Conservation (phyloP, 2,113 vertebrate genomes). For the Trematomus loennbergii region DNA sequence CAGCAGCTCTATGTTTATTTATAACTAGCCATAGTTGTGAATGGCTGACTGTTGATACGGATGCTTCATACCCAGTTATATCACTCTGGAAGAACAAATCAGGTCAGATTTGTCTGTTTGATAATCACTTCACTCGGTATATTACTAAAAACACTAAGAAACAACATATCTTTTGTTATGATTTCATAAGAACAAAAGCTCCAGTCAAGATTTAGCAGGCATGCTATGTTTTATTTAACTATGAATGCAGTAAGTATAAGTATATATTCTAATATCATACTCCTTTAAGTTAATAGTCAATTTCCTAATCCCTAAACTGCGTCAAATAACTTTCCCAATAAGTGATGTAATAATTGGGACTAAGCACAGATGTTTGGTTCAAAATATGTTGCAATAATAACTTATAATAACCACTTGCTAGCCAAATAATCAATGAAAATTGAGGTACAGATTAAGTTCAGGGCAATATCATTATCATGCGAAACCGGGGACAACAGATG, state of each 20-base stretch:
- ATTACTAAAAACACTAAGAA: not conserved
- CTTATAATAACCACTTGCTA: not conserved
- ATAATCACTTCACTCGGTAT: not conserved
- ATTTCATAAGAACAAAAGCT: not conserved
- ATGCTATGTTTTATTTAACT: not conserved
- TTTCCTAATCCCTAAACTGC: not conserved
- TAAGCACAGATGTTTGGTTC: not conserved
- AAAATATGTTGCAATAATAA: not conserved
- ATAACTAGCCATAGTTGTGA: not conserved
- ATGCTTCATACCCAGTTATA: constrained; percentile 4
- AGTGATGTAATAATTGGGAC: not conserved
- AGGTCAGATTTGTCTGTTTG: not conserved
- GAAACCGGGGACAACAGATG: not conserved
- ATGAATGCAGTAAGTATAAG: not conserved
- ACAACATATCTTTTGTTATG: not conserved
- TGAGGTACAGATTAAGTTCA: too few species aligned
- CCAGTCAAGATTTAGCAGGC: not conserved
- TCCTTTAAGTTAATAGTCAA: not conserved
- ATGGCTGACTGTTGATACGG: not conserved
- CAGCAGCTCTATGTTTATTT: not conserved
- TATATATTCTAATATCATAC: not conserved
- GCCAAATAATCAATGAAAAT: not conserved
- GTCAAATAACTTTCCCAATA: not conserved
- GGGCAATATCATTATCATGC: too few species aligned
- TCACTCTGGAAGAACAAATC: not conserved